phyloP scores from a whole-genome alignment of 2,888 invertebrate genomes.

The Endotricha flammealis region DNA sequence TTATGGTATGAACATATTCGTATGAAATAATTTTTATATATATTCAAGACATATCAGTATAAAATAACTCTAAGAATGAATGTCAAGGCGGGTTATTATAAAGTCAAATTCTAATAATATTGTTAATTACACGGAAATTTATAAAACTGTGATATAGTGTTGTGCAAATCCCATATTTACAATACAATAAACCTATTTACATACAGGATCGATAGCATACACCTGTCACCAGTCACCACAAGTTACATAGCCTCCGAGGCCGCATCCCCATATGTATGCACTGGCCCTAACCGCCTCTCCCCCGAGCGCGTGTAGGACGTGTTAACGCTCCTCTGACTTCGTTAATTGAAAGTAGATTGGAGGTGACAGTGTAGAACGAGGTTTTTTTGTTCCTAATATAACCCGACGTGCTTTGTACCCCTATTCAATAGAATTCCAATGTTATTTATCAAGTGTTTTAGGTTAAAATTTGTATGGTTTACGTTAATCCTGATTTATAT shows the following conservation, averaged over 20 bases:
- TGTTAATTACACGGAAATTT: no score
- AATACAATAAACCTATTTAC: constrained; percentile 2
- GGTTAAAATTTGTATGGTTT: neutral
- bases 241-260: neutral
- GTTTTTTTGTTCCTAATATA: constrained; percentile 11
- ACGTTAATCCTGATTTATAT: constrained; percentile 2
- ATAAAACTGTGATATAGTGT: no score
- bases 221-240: no score
- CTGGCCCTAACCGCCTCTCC: constrained; percentile 6
- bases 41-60: no score
- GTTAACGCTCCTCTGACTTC: constrained; percentile 71
- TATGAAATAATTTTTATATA: no score
- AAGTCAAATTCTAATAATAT: no score
- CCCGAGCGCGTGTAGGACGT: constrained; percentile 4
- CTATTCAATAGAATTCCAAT: neutral
- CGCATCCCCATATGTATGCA: neutral
- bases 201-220: neutral
- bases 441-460: neutral
- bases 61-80: no score
- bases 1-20: no score
- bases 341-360: constrained; percentile 76
- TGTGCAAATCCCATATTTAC: no score
- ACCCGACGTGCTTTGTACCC: constrained; percentile 3
- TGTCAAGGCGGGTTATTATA: no score
- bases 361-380: constrained; percentile 63